Base-by-base conservation (phyloP, 1,140 invertebrate species). In the Cephus cinctus region DNA sequence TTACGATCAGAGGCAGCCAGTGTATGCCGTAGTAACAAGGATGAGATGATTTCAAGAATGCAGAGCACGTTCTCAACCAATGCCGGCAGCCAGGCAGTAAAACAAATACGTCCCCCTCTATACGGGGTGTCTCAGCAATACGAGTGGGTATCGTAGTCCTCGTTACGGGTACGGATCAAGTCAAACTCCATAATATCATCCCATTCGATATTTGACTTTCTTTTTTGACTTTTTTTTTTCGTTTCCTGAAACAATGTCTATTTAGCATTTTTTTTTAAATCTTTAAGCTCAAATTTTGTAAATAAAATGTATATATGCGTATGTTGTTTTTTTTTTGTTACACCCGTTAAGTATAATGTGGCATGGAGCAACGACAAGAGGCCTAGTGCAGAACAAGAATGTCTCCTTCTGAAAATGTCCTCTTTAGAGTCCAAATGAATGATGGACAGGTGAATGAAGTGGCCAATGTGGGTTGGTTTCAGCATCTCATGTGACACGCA, bases 381-480 rank as follows among this genome's bases (percentile, higher is more conserved):
- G n/a, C 56, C 57, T 54, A 58, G 59, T 34, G 46, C 59, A 53
- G 59, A 57, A 67, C 52, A 61, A 54, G 64, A 68, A 65, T 67
- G 60, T 63, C 60, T 65, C 61, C 54, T 59, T 62, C 50, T 60
- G 44, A 44, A 54, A 52, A 63, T 61, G 56, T 65, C 57, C 56
- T 65, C 60, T 61, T 59, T 63, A 59, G 47, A 56, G 40, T 49
- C 38, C 61, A 58, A 62, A 50, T 54, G 60, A 57, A 57, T 76
- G 75, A 77, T 70, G 60, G 75, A 77, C 73, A 68, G 65, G 57
- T 77, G 69, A 77, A 76, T 71, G 73, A 76, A 76, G 75, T 77
- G 75, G 75, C 75, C 72, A 77, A 77, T 76, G 64, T 77, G 73
- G 75, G 75, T 56, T 65, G 73, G 63, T 71, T 71, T 71, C 70